Base-by-base conservation (phyloP, 2,113 vertebrate species). In the Cromileptes altivelis region DNA sequence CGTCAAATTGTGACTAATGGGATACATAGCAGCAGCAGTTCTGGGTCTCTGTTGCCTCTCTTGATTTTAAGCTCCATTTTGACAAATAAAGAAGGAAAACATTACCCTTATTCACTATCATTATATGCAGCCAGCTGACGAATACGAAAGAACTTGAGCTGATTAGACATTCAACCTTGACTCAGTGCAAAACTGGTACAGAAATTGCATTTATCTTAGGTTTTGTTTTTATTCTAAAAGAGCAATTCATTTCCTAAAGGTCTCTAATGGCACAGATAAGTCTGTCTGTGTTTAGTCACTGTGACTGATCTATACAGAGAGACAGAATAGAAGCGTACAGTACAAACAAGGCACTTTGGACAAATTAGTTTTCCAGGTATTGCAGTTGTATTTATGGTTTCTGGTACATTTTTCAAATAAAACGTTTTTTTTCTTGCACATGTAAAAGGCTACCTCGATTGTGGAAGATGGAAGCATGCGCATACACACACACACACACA, bases 391-490 rank as follows among this genome's bases (percentile, higher is more conserved):
- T 75, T 56, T 68, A 6, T 63, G 63, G 18, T 47, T 72, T 57
- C 8, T 30, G 50, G 30, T 5, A 62, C 4, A 75, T 81, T 86
- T 76, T 75, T 53, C 25, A 81, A 80, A 74, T 18, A 45, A 23
- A 85, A 27, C 27, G 62, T 4, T 3, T 12, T 65, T 65, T 65
- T 70, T 71, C 18, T 25, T 65, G 42, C 12, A 45, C 11, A 45
- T 62, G 4, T 67, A 68, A 72, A 70, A 78, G 45, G 23, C 45
- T 64, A 17, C 14, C 55, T 68, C 81, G 33, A 79, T 72, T 81
- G 33, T 72, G 9, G 19, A 10, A 37, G 18, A 62, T n/a, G n/a
- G 23, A 80, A 30, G 45, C n/a, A 73, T 12, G 2, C 27, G 25
- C n/a, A 63, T 0, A 17, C 17, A 52, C n/a, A 49, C 52, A 60